Conservation (phyloP, 2,888 invertebrate species). For the Oscheius sp. region DNA sequence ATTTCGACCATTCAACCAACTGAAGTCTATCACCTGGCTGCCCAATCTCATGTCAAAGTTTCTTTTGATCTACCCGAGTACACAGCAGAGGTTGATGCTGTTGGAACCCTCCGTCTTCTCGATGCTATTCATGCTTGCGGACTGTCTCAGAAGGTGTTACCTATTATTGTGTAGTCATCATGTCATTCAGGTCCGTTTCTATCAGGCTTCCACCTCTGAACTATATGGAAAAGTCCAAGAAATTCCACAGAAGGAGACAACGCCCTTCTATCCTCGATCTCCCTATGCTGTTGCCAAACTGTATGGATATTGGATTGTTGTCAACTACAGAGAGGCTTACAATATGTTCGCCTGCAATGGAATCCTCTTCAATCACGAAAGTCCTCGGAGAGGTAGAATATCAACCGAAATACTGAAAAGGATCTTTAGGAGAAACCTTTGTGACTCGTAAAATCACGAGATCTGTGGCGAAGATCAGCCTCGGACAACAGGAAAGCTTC, state of each 20-base stretch:
- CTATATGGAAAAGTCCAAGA: slow-evolving; percentile 91
- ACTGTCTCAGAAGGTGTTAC: slow-evolving; percentile 79
- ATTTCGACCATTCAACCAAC: slow-evolving; percentile 83
- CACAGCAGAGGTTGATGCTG: slow-evolving; percentile 94
- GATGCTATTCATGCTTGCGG: slow-evolving; percentile 91
- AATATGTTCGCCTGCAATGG: slow-evolving; percentile 95
- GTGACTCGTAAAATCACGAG: slow-evolving; percentile 97
- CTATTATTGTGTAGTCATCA: background rate
- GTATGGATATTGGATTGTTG: slow-evolving; percentile 93
- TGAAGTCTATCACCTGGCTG: slow-evolving; percentile 97
- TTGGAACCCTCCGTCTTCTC: slow-evolving; percentile 88
- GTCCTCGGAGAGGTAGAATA: slow-evolving; percentile 81
- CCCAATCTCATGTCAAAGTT: slow-evolving; percentile 96
- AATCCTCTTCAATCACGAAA: slow-evolving; percentile 94
- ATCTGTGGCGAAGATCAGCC: slow-evolving; percentile 92
- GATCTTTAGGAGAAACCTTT: slow-evolving; percentile 90
- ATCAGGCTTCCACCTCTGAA: slow-evolving; percentile 95
- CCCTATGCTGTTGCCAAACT: slow-evolving; percentile 96
- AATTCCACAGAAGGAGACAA: slow-evolving; percentile 90
- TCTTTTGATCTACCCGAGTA: slow-evolving; percentile 98
- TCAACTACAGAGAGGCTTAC: slow-evolving; percentile 94
- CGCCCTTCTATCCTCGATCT: slow-evolving; percentile 93
- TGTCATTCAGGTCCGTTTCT: slow-evolving; percentile 75
- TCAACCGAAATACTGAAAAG: too few relatives aligned
- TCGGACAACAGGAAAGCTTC: slow-evolving; percentile 81